Evolutionary conservation across 2,888 invertebrate species (phyloP).

Genomic region (Drosophila nr. perissopoda): DNA sequence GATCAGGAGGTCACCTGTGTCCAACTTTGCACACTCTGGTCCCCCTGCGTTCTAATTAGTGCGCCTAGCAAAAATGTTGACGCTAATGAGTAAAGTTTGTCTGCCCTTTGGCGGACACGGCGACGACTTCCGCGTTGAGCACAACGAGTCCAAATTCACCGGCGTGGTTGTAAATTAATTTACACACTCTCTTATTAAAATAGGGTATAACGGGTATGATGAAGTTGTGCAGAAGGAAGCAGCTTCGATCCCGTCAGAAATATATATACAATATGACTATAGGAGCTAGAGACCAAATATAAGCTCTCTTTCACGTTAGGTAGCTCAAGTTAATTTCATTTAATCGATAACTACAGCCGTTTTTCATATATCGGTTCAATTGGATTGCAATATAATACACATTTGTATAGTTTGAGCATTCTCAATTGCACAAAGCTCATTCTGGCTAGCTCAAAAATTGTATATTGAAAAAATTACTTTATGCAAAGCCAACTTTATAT

Average conservation of each 20-base stretch:
- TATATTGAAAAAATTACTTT: not conserved
- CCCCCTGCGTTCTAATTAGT: slow-evolving; percentile 69
- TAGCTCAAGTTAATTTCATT: no score
- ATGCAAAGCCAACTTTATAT: not conserved
- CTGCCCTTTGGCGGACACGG: slow-evolving; percentile 41
- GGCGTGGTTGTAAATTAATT: slow-evolving; percentile 50
- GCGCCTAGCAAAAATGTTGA: slow-evolving; percentile 71
- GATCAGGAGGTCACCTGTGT: not conserved
- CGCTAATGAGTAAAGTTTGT: slow-evolving; percentile 80
- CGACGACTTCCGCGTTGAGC: slow-evolving; percentile 14
- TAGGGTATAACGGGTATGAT: not conserved
- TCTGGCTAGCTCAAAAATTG: not conserved
- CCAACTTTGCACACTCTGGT: not conserved
- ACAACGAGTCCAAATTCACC: slow-evolving; percentile 14
- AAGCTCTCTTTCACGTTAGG: no score
- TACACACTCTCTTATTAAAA: not conserved
- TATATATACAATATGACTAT: no score
- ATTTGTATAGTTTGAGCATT: no score
- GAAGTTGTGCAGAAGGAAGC: no score
- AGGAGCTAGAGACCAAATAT: no score
- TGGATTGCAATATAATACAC: no score
- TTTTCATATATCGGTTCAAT: no score
- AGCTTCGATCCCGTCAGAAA: no score
- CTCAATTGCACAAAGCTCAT: not conserved
- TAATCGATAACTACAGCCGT: no score